Evolutionary conservation across 1,140 invertebrate genomes (phyloP), one percentile per base, ranked within the genome.

Genomic region (Chlorops oryzae): DNA sequence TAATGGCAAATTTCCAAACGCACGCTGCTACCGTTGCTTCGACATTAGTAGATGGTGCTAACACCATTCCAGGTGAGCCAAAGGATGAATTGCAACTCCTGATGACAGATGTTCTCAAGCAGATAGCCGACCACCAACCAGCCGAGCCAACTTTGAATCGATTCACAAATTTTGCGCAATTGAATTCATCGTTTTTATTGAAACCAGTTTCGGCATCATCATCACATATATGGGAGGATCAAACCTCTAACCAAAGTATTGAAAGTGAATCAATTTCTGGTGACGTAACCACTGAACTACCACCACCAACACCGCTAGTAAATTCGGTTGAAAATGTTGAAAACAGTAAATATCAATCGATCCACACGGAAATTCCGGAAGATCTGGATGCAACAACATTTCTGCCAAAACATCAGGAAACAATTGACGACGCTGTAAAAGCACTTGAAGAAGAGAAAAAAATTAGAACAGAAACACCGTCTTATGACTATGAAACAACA

Each of bases 11-110:
- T 32, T 65, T 75, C 49, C 65, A 71, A 50, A 68, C 62, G 1
- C 65, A 75, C 53, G 64, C 66, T 5, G 73, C 74, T 5, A 73
- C 74, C 3, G 56, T 73, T 0, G 73, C 71, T 15, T 74, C 73
- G 21, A 64, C 62, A 1, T 43, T 75, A 10, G 65, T 72, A 5
- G 68, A 63, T 32, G 63, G 64, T 39, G 56, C 55, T 21, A 63
- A 65, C 39, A 59, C 61, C 0, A 28, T 61, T 0, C 41, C 58
- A 10, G 41, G 65, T 18, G 66, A 70, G 22, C 69, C 63, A 2
- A 65, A 66, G 47, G 62, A 66, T 43, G 66, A 70, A 34, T 54
- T 70, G 3, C 62, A 63, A 17, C 69, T 70, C 28, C 55, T 70
- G 2, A 59, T 70, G 53, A 62, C 63, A 23, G 66, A 70, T 51